Evolutionary conservation across 1,140 invertebrate species (phyloP), one percentile per base, ranked within the genome.

Genomic region (Eupeodes corollae): DNA sequence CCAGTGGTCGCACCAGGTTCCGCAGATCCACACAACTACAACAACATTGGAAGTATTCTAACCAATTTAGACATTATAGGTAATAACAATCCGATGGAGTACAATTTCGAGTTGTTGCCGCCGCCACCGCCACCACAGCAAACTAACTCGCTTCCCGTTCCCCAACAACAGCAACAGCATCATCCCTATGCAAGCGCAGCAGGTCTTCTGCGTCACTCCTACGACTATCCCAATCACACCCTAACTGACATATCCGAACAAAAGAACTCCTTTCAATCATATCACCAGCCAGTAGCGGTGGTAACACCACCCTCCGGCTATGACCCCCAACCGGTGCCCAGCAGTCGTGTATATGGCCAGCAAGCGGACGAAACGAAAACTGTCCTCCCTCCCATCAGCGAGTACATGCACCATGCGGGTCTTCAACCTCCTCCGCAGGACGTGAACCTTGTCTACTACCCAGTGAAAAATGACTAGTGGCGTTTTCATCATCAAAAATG

Each of bases 31-130:
- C 61, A 67, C 44, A 67, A 56, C 18, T 67, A 67, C 42, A 67
- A 67, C 30, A 67, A 67, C 30, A 67, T 67, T 48, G 64, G 64
- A 40, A 67, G 64, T 52, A 67, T 67, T 55, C 55, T 67, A 41
- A 67, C 64, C 57, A 67, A 67, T 67, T 60, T 67, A 53, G 46
- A 47, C n/a, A 65, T 67, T 48, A 61, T 67, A 35, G 61, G 57
- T 18, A 64, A 58, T 53, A 60, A 64, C 35, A 50, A 56, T 44
- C 53, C 63, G 30, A 52, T 67, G 61, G 63, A 67, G 44, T 67
- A 67, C 44, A 66, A 63, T 45, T 65, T 65, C 44, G 62, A 65
- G 38, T 14, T 65, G 34, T 56, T 65, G 60, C 59, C 56, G 39
- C 55, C 60, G 12, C 59, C 54, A 41, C 33, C 40, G 26, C 38